These are phyloP conservation scores for Eupeodes latifasciatus DNA, from an alignment of 2,888 invertebrate genomes.

Conservation along the genomic window DNA sequence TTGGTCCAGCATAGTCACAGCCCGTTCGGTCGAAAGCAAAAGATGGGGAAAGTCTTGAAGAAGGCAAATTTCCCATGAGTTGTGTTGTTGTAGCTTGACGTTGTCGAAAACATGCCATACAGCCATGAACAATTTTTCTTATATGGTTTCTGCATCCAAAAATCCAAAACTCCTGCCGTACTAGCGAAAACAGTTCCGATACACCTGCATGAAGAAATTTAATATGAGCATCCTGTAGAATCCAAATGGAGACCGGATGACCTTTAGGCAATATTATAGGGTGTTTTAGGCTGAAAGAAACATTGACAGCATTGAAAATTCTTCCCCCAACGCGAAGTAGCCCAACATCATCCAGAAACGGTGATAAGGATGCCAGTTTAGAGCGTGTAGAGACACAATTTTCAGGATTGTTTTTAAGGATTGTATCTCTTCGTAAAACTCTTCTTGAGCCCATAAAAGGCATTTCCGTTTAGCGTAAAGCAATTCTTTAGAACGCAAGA, in stretches of 20 bases:
- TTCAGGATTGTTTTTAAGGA: constrained; percentile 1
- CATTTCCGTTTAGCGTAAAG: background rate
- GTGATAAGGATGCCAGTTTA: constrained; percentile 8
- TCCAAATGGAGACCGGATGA: background rate
- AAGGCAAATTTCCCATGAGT: background rate
- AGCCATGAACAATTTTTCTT: constrained; percentile 2
- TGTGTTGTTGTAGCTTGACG: background rate
- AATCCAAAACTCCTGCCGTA: constrained; percentile 10
- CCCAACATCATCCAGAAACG: constrained; percentile 13
- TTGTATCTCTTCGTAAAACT: background rate
- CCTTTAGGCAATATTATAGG: background rate
- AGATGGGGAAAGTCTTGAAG: background rate
- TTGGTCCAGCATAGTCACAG: constrained; percentile 29
- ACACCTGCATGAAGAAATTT: background rate
- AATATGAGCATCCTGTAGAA: background rate
- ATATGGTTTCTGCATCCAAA: background rate
- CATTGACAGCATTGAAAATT: background rate
- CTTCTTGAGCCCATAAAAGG: background rate
- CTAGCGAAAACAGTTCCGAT: background rate
- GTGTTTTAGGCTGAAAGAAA: background rate
- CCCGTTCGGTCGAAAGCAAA: background rate
- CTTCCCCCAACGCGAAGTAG: too few species aligned
- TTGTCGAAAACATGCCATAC: background rate
- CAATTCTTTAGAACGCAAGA: background rate
- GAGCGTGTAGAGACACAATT: background rate